These are phyloP conservation scores for Disparrhopalites patrizii DNA, from an alignment of 2,888 invertebrate genomes.

Conservation along the genomic window DNA sequence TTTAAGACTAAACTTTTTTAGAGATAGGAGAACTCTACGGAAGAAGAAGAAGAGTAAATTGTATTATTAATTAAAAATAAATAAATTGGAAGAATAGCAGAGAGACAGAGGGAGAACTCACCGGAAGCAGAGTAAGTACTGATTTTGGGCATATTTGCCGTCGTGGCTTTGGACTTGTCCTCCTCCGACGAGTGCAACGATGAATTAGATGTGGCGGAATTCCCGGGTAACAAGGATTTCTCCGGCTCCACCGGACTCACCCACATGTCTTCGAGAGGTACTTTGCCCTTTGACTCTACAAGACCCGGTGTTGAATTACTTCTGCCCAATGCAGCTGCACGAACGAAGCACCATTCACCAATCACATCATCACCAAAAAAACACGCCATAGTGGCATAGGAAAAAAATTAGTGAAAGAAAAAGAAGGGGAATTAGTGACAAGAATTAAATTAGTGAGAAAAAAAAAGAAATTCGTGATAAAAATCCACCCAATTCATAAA, in stretches of 20 bases:
- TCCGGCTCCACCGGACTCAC: slow-evolving; percentile 58
- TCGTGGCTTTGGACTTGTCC: slow-evolving; percentile 46
- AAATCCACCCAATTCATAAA: slow-evolving; percentile 6
- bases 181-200: slow-evolving; percentile 50
- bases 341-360: slow-evolving; percentile 13
- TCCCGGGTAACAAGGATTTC: slow-evolving; percentile 42
- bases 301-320: slow-evolving; percentile 94
- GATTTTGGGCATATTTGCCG: slow-evolving; percentile 45
- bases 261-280: slow-evolving; percentile 83
- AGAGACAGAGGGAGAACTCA: slow-evolving; percentile 28
- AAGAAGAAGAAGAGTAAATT: too few species aligned
- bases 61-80: too few species aligned
- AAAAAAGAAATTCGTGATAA: slow-evolving; percentile 13
- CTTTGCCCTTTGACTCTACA: slow-evolving; percentile 85
- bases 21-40: too few species aligned
- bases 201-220: slow-evolving; percentile 53
- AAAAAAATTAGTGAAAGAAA: not conserved
- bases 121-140: slow-evolving; percentile 46
- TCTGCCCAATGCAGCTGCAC: slow-evolving; percentile 85
- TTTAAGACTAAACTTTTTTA: too few species aligned
- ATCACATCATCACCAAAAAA: not conserved
- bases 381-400: too few species aligned
- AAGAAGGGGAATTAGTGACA: not conserved
- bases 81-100: slow-evolving; percentile 5
- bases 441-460: slow-evolving; percentile 5